Evolutionary conservation across 2,888 invertebrate species (phyloP).

Genomic region (Rugalucina vietnamica): DNA sequence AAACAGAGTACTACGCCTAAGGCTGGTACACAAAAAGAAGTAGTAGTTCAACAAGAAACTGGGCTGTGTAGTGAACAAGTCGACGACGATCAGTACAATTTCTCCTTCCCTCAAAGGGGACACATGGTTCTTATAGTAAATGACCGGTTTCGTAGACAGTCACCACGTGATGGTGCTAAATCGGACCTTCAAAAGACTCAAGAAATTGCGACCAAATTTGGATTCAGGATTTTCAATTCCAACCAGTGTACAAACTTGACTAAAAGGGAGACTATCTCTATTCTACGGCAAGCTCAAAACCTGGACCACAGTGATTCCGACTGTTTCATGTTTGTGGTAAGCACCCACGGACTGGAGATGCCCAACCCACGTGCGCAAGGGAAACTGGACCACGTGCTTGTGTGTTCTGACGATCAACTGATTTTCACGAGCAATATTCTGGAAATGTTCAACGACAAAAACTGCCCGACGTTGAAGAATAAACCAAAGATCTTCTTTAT

Average conservation of each 20-base stretch:
- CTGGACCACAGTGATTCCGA: conserved; percentile 24
- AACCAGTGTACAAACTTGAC: neutral
- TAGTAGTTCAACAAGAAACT: too few relatives aligned
- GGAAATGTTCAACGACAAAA: conserved; percentile 32
- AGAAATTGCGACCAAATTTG: conserved; percentile 16
- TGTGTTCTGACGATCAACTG: conserved; percentile 18
- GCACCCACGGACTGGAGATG: conserved; percentile 29
- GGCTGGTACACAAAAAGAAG: too few relatives aligned
- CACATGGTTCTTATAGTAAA: conserved; percentile 24
- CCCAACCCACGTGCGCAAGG: conserved; percentile 14
- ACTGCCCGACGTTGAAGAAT: conserved; percentile 25
- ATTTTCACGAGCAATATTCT: conserved; percentile 26
- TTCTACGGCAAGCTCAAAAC: neutral
- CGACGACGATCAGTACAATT: too few relatives aligned
- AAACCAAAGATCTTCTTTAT: conserved; percentile 35
- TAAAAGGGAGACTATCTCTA: neutral
- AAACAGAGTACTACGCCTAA: too few relatives aligned
- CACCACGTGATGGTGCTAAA: conserved; percentile 5
- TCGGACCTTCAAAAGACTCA: conserved; percentile 1
- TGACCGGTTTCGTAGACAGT: neutral
- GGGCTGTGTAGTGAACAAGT: too few relatives aligned
- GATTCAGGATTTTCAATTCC: neutral
- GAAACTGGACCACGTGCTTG: conserved; percentile 12
- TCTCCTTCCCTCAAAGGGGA: too few relatives aligned
- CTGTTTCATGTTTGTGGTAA: conserved; percentile 22